Conservation (phyloP, 2,797 vertebrate genomes). For the Alca torda region DNA sequence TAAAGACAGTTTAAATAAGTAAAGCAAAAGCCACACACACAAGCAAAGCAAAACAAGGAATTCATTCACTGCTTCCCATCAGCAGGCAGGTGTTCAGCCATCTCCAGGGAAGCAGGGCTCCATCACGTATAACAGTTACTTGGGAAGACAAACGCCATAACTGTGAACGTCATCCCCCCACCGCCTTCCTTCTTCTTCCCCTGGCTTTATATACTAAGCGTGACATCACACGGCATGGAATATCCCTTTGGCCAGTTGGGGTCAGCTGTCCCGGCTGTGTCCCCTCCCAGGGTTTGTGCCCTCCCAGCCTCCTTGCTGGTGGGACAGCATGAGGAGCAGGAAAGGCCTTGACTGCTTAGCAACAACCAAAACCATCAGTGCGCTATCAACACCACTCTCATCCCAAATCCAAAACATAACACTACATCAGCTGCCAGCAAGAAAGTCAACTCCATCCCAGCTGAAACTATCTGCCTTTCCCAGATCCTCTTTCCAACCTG, state of each 20-base stretch:
- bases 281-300: background rate
- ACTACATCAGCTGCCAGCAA: background rate
- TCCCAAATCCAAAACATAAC: background rate
- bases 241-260: background rate
- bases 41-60: background rate
- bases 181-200: too few species aligned
- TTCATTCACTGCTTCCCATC: background rate
- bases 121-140: background rate
- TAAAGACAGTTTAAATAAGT: background rate
- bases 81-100: background rate
- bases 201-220: background rate
- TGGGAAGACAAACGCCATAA: background rate
- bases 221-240: background rate
- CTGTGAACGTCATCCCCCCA: too few species aligned
- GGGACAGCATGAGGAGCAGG: background rate
- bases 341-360: background rate
- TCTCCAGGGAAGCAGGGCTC: background rate
- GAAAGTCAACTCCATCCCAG: background rate
- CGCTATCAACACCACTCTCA: background rate
- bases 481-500: background rate
- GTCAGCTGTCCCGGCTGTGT: background rate
- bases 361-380: background rate
- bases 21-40: background rate
- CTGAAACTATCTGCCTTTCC: background rate
- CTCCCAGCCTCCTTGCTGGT: background rate